A percentile compares a stretch with the other conserved stretches of the same genome.
These are phyloP conservation scores for Botrylloides violaceus DNA, from an alignment of 23 tunicate genomes.

Conservation along the genomic window DNA sequence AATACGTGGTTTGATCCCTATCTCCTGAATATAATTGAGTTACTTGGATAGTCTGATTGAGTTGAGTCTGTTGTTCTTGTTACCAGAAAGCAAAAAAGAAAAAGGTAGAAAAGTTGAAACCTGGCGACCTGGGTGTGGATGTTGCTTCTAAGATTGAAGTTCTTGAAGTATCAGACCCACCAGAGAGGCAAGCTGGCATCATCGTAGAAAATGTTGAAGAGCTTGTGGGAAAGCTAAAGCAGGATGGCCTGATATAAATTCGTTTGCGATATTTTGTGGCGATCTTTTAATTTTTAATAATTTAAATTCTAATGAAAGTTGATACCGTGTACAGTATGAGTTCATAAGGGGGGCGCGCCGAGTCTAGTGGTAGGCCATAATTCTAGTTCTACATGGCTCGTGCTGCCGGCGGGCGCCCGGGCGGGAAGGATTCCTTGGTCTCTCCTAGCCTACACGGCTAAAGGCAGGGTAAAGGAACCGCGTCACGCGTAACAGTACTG, in stretches of 20 bases:
- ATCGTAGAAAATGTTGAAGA: constrained; percentile 83
- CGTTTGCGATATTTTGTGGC: neutral
- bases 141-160: constrained; percentile 54
- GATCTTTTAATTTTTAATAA: neutral
- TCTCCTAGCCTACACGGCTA: too few species aligned
- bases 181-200: constrained; percentile 74
- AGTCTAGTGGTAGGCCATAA: too few species aligned
- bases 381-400: too few species aligned
- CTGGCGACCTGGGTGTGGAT: constrained; percentile 81
- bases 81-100: constrained; percentile 97
- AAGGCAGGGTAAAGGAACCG: too few species aligned
- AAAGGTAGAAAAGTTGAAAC: constrained; percentile 63
- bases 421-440: too few species aligned
- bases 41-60: too few species aligned
- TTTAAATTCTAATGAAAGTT: neutral
- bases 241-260: constrained; percentile 61
- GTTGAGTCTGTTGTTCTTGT: too few species aligned
- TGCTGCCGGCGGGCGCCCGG: too few species aligned
- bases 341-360: too few species aligned
- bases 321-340: neutral
- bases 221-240: constrained; percentile 71
- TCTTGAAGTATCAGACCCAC: constrained; percentile 79
- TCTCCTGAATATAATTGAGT: too few species aligned
- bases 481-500: too few species aligned
- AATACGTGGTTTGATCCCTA: too few species aligned